Evolutionary conservation across 35 echinoderm and acorn worm species (phyloP).

Genomic region (Heliocidaris tuberculata): DNA sequence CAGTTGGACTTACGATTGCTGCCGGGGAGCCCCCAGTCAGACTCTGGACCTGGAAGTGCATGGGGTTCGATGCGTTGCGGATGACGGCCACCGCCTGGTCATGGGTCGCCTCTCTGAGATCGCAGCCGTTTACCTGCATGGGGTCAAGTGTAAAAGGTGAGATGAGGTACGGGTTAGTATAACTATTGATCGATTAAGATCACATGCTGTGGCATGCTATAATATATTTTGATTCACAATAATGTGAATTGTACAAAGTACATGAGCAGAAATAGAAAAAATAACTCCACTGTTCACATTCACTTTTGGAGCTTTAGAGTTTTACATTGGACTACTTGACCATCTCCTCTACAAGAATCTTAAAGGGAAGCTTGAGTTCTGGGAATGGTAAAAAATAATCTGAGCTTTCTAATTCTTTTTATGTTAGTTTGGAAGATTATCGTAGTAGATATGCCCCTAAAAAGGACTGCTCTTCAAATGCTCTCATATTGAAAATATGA

Average conservation of each 20-base stretch:
- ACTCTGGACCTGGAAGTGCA: slow-evolving; percentile 89
- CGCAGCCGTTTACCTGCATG: slow-evolving; percentile 93
- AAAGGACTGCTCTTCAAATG: no score
- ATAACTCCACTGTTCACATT: no score
- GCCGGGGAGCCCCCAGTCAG: slow-evolving; percentile 50
- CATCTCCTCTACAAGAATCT: no score
- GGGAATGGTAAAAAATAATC: no score
- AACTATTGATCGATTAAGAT: background rate
- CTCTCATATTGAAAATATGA: no score
- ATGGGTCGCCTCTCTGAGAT: slow-evolving; percentile 78
- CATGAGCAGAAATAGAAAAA: no score
- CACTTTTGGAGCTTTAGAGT: no score
- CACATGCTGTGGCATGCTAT: background rate
- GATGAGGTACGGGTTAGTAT: background rate
- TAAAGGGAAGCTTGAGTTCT: no score
- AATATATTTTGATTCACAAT: background rate
- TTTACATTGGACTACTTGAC: no score
- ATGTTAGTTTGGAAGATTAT: no score
- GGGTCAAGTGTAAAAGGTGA: background rate
- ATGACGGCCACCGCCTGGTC: slow-evolving; percentile 94
- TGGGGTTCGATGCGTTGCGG: slow-evolving; percentile 82
- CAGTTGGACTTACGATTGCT: slow-evolving; percentile 54
- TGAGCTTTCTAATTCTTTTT: no score
- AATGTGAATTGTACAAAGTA: background rate
- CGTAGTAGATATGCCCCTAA: no score